A percentile compares a stretch with the other conserved stretches of the same genome.
Conservation (phyloP, 1,140 invertebrate genomes). For the Plutomurus gul region DNA sequence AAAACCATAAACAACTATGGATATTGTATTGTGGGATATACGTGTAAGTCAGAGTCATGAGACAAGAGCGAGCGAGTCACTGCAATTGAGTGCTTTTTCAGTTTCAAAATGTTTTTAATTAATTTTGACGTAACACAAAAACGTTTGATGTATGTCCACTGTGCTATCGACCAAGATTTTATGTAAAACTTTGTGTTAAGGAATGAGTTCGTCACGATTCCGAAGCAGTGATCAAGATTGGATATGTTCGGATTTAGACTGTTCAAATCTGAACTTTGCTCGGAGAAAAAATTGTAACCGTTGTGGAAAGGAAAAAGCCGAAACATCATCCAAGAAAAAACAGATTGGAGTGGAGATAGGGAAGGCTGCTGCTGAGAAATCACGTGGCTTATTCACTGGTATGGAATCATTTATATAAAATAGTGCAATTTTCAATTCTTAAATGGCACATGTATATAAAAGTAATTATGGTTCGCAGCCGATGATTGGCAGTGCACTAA, state of each 20-base stretch:
- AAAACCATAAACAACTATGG: no score
- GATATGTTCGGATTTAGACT: conserved; percentile 58
- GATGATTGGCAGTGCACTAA: conserved; percentile 99
- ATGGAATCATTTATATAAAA: no score
- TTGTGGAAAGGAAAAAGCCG: conserved; percentile 75
- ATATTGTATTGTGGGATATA: no score
- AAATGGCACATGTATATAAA: no score
- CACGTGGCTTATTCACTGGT: conserved; percentile 94
- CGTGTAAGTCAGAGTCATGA: no score
- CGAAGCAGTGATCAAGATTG: conserved; percentile 48
- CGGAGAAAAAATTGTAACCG: conserved; percentile 86
- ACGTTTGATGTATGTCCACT: no score
- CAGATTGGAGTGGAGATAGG: conserved; percentile 96
- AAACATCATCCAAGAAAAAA: conserved; percentile 73
- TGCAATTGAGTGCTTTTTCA: no score
- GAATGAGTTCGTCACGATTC: not conserved
- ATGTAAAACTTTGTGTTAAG: not conserved
- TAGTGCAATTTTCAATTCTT: no score
- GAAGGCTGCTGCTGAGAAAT: conserved; percentile 96
- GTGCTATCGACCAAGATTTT: not conserved
- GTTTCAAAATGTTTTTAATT: no score
- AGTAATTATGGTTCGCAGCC: no score
- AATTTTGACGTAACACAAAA: no score
- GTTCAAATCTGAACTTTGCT: conserved; percentile 96
- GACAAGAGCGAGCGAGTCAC: no score